Evolutionary conservation across 2,797 vertebrate genomes (phyloP), one percentile per base, ranked within the genome.

Genomic region (Gastrophryne carolinensis): DNA sequence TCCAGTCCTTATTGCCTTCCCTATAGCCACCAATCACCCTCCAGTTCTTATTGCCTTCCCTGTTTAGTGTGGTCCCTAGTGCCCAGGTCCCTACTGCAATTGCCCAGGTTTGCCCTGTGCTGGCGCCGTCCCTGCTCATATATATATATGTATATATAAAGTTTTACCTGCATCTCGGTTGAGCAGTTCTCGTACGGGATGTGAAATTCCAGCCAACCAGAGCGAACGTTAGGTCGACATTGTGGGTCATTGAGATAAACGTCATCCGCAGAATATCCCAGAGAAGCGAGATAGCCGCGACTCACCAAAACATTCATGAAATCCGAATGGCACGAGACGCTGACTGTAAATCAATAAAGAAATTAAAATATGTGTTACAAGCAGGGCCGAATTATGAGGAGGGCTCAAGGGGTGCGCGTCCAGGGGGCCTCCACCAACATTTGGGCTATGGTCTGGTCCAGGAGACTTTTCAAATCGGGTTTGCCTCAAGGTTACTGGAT

Each of bases 151-250:
- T n/a, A 47, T 47, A 17, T 47, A 7, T 12, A 2, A 4, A 15
- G 7, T 35, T 8, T 9, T 57, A 80, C 79, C 78, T 57, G 35
- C 44, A 21, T 78, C 21, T 66, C 15, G 47, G 82, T 83, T 7
- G 72, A 74, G 73, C 79, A 83, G 10, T 62, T 27, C 26, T 44
- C 39, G 24, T 63, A 78, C 41, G 63, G 72, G 19, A 80, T 76
- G 3, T 10, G 15, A 49, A 79, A 79, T 13, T 57, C 23, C 17
- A 79, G 6, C 57, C 66, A 60, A 3, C 30, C 19, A 29, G 5
- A 1, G 34, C 62, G 34, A 44, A 15, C 9, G 12, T 60, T 37
- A 49, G 77, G 65, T 21, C 3, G 34, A 64, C 82, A 83, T 21
- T 17, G 52, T 2, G 61, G 15, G 6, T 75, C 67, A 12, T 73